Evolutionary conservation across 2,797 vertebrate species (phyloP).

Genomic region (Myotis vivesi): DNA sequence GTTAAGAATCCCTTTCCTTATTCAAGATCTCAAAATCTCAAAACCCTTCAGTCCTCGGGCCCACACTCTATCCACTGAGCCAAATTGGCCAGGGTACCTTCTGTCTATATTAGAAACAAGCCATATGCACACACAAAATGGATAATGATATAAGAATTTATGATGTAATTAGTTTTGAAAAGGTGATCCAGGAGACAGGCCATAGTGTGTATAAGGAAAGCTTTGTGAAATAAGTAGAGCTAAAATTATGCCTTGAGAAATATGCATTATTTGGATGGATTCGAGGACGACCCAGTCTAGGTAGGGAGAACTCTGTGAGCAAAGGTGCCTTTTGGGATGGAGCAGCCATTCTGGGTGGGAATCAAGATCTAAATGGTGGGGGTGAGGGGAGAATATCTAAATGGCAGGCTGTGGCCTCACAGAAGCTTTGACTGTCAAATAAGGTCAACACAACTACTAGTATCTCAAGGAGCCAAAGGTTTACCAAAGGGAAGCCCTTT

Average conservation of each 20-base stretch:
- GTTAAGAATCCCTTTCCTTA: not conserved
- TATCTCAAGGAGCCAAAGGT: not conserved
- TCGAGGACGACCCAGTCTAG: not conserved
- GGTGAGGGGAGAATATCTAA: too few species aligned
- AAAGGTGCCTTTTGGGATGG: not conserved
- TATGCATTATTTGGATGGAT: not conserved
- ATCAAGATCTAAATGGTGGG: not conserved
- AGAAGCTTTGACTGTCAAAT: not conserved
- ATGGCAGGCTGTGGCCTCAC: not conserved
- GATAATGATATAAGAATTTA: not conserved
- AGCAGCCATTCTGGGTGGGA: not conserved
- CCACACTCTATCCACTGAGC: too few species aligned
- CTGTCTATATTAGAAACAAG: not conserved
- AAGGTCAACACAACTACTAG: not conserved
- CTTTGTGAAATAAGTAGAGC: not conserved
- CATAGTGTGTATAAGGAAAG: not conserved
- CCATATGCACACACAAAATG: not conserved
- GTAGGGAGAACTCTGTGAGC: not conserved
- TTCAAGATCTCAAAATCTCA: not conserved
- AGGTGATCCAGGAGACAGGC: not conserved
- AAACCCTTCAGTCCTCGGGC: not conserved
- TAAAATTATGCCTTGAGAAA: not conserved
- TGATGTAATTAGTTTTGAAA: not conserved
- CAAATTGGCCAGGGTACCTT: not conserved
- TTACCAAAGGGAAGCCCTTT: not conserved